phyloP scores from a whole-genome alignment of 2,113 vertebrate genomes.

The Gymnogyps californianus region DNA sequence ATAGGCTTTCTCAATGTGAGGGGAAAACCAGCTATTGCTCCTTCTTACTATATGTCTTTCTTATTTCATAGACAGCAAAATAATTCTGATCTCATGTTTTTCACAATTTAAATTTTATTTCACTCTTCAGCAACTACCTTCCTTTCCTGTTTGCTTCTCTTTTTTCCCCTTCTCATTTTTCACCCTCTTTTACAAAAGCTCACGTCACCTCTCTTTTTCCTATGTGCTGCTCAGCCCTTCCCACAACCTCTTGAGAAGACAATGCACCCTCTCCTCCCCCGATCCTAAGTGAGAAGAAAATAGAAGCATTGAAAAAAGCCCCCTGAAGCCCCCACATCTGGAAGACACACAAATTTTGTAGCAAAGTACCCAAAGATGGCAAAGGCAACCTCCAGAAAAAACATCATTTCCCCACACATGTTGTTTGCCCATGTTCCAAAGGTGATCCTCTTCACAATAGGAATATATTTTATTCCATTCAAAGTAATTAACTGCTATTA shows the following conservation, averaged over 20 bases:
- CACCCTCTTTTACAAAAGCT: not conserved
- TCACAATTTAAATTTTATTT: not conserved
- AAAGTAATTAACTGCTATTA: not conserved
- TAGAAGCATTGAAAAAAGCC: not conserved
- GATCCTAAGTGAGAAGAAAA: not conserved
- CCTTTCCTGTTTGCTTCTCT: not conserved
- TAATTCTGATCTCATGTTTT: not conserved
- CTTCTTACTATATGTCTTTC: not conserved
- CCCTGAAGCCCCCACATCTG: accelerated
- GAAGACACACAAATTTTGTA: not conserved
- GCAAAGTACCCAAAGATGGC: not conserved
- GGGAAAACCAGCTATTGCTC: not conserved
- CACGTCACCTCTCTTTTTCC: not conserved
- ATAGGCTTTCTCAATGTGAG: not conserved
- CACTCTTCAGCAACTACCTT: not conserved
- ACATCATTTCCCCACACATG: accelerated
- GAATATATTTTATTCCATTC: not conserved
- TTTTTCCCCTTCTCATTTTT: not conserved
- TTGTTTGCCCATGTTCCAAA: not conserved
- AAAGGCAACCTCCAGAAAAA: not conserved
- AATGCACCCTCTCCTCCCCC: not conserved
- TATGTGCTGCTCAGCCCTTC: not conserved
- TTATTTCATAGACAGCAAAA: not conserved
- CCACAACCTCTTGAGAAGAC: not conserved
- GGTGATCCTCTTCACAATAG: not conserved